Evolutionary conservation across 2,888 invertebrate species (phyloP).

Genomic region (Ctena decussata): DNA sequence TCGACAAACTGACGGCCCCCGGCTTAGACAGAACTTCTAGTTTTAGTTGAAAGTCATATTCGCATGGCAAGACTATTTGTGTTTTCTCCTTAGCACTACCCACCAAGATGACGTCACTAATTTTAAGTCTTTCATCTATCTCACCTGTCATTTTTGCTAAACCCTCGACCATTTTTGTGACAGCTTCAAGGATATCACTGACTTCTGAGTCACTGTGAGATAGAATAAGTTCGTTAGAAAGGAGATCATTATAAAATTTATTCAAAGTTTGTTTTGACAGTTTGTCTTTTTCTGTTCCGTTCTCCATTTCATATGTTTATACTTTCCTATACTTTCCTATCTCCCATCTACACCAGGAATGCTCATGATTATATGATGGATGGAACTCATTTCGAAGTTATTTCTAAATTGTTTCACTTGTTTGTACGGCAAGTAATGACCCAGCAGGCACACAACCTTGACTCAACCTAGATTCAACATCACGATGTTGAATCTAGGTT

Average conservation of each 20-base stretch:
- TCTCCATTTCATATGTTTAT: no score
- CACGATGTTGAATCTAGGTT: no score
- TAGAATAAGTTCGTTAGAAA: background rate
- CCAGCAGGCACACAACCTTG: no score
- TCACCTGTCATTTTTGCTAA: background rate
- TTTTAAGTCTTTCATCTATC: background rate
- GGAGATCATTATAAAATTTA: background rate
- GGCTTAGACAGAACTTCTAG: background rate
- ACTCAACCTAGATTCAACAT: no score
- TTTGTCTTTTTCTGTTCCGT: no score
- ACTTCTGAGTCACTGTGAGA: background rate
- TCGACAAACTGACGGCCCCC: background rate
- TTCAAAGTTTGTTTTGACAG: no score
- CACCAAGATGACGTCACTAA: background rate
- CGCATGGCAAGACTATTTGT: background rate
- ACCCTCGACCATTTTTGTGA: background rate
- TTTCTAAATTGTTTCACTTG: no score
- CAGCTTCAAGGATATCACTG: background rate
- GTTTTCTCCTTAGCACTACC: background rate
- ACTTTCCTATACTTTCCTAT: no score
- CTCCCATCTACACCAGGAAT: no score
- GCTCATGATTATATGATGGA: no score
- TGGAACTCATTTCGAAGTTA: no score
- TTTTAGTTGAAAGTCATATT: background rate
- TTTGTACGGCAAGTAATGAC: no score